Evolutionary conservation across 1,140 invertebrate genomes (phyloP).

Genomic region (Bathynomus jamesi): DNA sequence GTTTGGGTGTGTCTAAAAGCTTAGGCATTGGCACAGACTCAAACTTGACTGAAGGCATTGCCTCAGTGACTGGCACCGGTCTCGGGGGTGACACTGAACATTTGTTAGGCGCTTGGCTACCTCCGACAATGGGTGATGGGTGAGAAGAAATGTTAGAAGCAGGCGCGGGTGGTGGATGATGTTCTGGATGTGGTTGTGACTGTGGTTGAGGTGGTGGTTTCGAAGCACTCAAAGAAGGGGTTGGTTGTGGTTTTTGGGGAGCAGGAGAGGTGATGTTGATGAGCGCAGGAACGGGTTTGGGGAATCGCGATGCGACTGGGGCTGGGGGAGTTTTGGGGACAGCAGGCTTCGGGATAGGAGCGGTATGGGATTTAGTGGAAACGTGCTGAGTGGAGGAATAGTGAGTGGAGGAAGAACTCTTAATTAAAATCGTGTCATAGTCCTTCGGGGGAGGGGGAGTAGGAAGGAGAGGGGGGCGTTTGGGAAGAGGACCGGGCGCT

Average conservation of each 20-base stretch:
- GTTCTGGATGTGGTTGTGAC: conserved; percentile 16
- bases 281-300: not conserved
- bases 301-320: conserved; percentile 37
- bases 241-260: no score
- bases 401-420: conserved; percentile 17
- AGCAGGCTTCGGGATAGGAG: conserved; percentile 17
- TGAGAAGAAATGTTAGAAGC: not conserved
- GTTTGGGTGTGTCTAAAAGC: not conserved
- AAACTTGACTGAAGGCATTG: conserved; percentile 14
- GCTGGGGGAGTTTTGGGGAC: conserved; percentile 25
- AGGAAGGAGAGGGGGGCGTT: conserved; percentile 32
- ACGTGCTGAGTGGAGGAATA: not conserved
- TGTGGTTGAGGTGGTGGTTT: conserved; percentile 24
- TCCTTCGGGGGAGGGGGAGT: conserved; percentile 36
- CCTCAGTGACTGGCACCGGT: conserved; percentile 14
- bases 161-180: not conserved
- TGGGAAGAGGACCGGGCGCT: conserved; percentile 27
- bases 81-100: conserved; percentile 18
- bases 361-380: not conserved
- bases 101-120: not conserved
- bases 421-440: conserved; percentile 33
- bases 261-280: conserved; percentile 6
- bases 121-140: not conserved
- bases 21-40: conserved; percentile 19
- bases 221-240: not conserved